Base-by-base conservation (phyloP, 2,113 vertebrate species). In the Brachyhypopomus gauderio region DNA sequence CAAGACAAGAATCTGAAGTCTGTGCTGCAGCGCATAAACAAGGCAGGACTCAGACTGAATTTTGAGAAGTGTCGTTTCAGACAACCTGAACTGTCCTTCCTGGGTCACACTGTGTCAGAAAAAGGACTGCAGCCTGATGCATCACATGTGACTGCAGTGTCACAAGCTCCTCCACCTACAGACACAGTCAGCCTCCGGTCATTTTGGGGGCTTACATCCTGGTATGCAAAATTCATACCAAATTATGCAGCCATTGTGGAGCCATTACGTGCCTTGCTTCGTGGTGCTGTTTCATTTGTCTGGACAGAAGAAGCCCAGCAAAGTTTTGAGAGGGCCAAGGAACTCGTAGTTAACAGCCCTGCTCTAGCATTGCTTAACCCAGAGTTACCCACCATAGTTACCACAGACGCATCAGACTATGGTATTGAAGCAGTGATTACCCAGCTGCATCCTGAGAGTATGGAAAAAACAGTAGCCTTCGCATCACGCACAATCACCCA, bases 321-420 rank as follows among this genome's bases (percentile, higher is more conserved):
- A 19, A 78, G 69, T 7, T 82, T 85, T 55, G 52, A 56, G 7
- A 59, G 4, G 2, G 48, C 73, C 6, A 77, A 72, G 38, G 20
- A 23, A 27, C 55, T 79, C 19, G 52, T 80, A 25, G 70, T 64
- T 2, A 80, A 48, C 20, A 73, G 78, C 56, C 36, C 78, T 63
- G 56, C 78, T 23, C 58, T 73, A 0, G 4, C 70, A 27, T 5
- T 80, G 19, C 73, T 63, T 16, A 60, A 72, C 19, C 70, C 58
- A 9, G 36, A 73, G 19, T 19, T 63, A 5, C 20, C 55, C 19
- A 79, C 78, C 23, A 62, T 73, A 17, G 70, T 73, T 0, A 52
- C 78, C 38, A 80, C 69, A 88, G 86, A 87, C 20, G 85, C 85
- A 82, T 90, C 79, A 41, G 89, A 89, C 87, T 87, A 79, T 27